Conservation (phyloP, 2,888 invertebrate species). For the Luperina nickerlii region DNA sequence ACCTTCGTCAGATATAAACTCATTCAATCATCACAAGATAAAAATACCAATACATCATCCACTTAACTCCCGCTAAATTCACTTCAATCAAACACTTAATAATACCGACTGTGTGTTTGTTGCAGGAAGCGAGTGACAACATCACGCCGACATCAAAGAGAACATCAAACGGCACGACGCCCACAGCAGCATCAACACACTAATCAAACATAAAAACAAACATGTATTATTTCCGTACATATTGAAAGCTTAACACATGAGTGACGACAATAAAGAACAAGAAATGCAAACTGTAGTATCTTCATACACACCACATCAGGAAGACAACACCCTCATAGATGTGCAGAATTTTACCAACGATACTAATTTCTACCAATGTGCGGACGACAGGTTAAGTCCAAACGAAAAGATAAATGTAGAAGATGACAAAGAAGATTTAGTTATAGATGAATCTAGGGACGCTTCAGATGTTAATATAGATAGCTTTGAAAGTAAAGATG, state of each 20-base stretch:
- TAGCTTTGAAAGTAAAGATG: slow-evolving; percentile 57
- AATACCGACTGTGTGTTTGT: slow-evolving; percentile 81
- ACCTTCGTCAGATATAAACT: slow-evolving; percentile 2
- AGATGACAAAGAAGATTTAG: slow-evolving; percentile 77
- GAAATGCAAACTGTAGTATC: slow-evolving; percentile 87
- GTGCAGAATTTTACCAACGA: slow-evolving; percentile 65
- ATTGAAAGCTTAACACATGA: slow-evolving; percentile 82
- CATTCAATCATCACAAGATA: slow-evolving; percentile 37
- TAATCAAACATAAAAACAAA: slow-evolving; percentile 89
- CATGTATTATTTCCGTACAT: slow-evolving; percentile 83
- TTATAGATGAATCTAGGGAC: slow-evolving; percentile 74
- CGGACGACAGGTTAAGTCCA: slow-evolving; percentile 76
- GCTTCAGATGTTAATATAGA: slow-evolving; percentile 67
- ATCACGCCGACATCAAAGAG: slow-evolving; percentile 79
- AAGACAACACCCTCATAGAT: slow-evolving; percentile 70
- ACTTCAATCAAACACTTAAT: slow-evolving; percentile 77
- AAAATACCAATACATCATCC: slow-evolving; percentile 52
- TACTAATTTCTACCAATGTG: slow-evolving; percentile 71
- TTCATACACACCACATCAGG: slow-evolving; percentile 76
- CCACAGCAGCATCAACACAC: slow-evolving; percentile 80
- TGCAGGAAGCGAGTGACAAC: slow-evolving; percentile 83
- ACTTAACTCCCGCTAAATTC: slow-evolving; percentile 54
- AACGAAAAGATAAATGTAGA: slow-evolving; percentile 82
- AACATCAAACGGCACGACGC: slow-evolving; percentile 81
- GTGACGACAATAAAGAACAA: slow-evolving; percentile 76